Percentiles rank a stretch among this genome's conserved stretches.
Conservation (phyloP, 1,140 invertebrate genomes). For the Rhyacophila brunnea region DNA sequence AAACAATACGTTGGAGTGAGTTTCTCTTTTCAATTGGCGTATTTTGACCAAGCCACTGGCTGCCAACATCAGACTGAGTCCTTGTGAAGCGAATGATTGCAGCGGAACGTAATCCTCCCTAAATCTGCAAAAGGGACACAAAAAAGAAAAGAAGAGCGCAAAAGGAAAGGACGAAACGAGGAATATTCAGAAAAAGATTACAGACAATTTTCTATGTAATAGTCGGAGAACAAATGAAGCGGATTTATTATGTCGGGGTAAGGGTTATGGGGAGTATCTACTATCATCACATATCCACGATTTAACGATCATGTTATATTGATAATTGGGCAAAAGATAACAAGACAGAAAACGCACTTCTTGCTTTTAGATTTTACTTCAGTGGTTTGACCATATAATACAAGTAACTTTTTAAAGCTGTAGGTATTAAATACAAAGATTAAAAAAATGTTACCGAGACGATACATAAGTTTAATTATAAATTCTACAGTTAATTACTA, state of each 20-base stretch:
- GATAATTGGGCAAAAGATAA: no score
- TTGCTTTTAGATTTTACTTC: no score
- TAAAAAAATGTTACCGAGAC: no score
- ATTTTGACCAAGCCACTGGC: background rate
- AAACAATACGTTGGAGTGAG: no score
- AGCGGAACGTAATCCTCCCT: constrained; percentile 4
- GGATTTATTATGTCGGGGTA: constrained; percentile 11
- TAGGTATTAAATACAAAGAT: no score
- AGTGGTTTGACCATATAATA: no score
- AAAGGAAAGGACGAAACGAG: background rate
- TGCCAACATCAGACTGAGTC: constrained; percentile 1
- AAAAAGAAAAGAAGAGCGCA: constrained; percentile 3
- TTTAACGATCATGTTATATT: no score
- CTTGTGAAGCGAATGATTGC: constrained; percentile 2
- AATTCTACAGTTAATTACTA: no score
- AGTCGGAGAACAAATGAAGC: constrained; percentile 21
- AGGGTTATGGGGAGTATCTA: background rate
- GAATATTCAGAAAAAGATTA: constrained; percentile 13
- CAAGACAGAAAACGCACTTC: no score
- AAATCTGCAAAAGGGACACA: constrained; percentile 7
- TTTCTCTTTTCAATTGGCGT: no score
- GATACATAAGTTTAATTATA: no score
- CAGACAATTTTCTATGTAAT: constrained; percentile 22
- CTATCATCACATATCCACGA: background rate
- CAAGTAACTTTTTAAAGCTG: no score